phyloP scores from a whole-genome alignment of 1,140 invertebrate genomes.

The Pemphigus obesinymphae region DNA sequence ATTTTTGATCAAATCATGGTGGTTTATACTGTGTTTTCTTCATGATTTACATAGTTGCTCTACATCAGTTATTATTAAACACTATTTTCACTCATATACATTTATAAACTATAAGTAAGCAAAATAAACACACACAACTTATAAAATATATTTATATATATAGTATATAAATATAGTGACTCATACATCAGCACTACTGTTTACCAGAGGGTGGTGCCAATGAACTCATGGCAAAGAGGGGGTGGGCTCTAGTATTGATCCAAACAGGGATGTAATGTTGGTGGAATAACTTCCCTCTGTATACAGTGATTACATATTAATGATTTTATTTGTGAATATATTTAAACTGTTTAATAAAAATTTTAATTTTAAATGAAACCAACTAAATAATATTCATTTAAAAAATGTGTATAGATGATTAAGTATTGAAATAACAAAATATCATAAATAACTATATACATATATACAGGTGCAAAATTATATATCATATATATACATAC shows the following conservation, averaged over 20 bases:
- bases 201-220: slow-evolving; percentile 26
- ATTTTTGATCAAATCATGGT: not conserved
- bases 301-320: slow-evolving; percentile 3
- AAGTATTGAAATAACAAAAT: too few species aligned
- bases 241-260: slow-evolving; percentile 32
- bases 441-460: too few species aligned
- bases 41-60: slow-evolving; percentile 25
- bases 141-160: not conserved
- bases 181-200: slow-evolving; percentile 1
- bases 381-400: not conserved
- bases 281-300: not conserved
- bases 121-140: not conserved
- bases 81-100: not conserved
- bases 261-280: slow-evolving; percentile 27
- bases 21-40: slow-evolving; percentile 21
- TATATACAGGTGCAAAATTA: too few species aligned
- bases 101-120: not conserved
- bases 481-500: too few species aligned
- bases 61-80: not conserved
- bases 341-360: not conserved
- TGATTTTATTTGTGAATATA: not conserved
- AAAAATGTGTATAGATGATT: too few species aligned
- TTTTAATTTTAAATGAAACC: not conserved
- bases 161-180: not conserved
- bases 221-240: not conserved